Evolutionary conservation across 2,888 invertebrate genomes (phyloP).

Genomic region (Dicranocentrus wangi): DNA sequence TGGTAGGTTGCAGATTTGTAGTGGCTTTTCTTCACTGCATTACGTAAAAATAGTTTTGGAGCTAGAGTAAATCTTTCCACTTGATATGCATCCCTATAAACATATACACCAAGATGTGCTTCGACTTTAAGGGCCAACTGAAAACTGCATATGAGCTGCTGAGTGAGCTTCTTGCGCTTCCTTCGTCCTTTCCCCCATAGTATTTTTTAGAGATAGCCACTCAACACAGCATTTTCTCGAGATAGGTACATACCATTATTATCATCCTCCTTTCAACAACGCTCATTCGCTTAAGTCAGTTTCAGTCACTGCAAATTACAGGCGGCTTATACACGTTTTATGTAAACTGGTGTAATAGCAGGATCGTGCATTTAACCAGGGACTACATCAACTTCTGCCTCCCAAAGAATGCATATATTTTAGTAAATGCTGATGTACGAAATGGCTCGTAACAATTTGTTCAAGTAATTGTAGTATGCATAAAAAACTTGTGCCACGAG

Average conservation of each 20-base stretch:
- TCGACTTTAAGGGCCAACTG: neutral
- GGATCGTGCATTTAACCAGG: no score
- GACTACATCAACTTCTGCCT: no score
- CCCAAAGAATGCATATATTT: slow-evolving; percentile 3
- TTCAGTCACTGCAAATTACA: slow-evolving; percentile 29
- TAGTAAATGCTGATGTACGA: slow-evolving; percentile 47
- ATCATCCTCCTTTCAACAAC: slow-evolving; percentile 36
- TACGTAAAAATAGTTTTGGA: slow-evolving; percentile 30
- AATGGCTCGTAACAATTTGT: slow-evolving; percentile 52
- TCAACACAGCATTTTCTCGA: neutral
- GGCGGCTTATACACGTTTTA: slow-evolving; percentile 28
- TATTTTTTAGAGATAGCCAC: neutral
- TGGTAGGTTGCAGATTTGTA: slow-evolving; percentile 49
- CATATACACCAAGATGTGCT: neutral
- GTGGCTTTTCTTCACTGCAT: slow-evolving; percentile 20
- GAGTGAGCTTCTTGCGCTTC: neutral
- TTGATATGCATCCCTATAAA: neutral
- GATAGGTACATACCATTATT: slow-evolving; percentile 24
- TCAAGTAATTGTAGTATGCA: slow-evolving; percentile 46
- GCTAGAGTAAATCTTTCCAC: neutral
- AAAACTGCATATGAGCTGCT: neutral
- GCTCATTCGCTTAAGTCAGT: slow-evolving; percentile 31
- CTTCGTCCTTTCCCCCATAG: neutral
- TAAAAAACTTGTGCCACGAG: slow-evolving; percentile 28
- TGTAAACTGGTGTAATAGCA: slow-evolving; percentile 20